Base-by-base conservation (phyloP, 2,888 invertebrate genomes). In the Litoditis marina region DNA sequence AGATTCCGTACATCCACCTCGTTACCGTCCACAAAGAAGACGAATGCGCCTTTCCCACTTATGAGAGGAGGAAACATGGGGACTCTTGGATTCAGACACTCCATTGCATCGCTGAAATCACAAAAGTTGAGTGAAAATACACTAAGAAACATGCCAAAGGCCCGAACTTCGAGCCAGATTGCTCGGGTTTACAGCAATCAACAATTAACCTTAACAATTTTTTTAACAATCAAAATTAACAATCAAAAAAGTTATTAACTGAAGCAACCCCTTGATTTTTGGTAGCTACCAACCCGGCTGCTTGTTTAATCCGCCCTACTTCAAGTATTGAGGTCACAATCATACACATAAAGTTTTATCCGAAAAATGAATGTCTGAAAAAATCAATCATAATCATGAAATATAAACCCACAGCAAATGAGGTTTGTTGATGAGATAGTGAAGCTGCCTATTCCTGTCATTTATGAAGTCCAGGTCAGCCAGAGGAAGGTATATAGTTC, bases 1-100 rank as follows among this genome's bases (percentile, higher is more conserved):
- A 76, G 44, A 59, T 72, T 71, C 28, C 73, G 46, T 8, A 64
- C 60, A 56, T 76, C 76, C n/a, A 72, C 70, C 44, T 66, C 63
- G 6, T 47, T 51, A 0, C 69, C 70, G 28, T 73, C 69, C n/a
- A 76, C 60, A 62, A 76, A 76, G 62, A 69, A 76, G 1, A 69
- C 65, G 49, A 63, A 75, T 7, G 63, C 69, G 13, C 64, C 75
- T 57, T 68, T 66, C 0, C 64, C 65, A 1, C 57, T 52, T 1
- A 64, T 65, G 16, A 66, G 49, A 4, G 75, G 75, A 39, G 75
- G 75, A 11, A 73, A 60, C 13, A 63, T 50, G 0, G 75, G 75
- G 1, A 75, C 70, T 13, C 68, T 60, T 25, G 39, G 47, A 52
- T 75, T 75, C 16, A 75, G 53, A 36, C 71, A 71, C 2, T 62